These are phyloP conservation scores for Notodromas monacha DNA, from an alignment of 2,888 invertebrate species.

Conservation along the genomic window DNA sequence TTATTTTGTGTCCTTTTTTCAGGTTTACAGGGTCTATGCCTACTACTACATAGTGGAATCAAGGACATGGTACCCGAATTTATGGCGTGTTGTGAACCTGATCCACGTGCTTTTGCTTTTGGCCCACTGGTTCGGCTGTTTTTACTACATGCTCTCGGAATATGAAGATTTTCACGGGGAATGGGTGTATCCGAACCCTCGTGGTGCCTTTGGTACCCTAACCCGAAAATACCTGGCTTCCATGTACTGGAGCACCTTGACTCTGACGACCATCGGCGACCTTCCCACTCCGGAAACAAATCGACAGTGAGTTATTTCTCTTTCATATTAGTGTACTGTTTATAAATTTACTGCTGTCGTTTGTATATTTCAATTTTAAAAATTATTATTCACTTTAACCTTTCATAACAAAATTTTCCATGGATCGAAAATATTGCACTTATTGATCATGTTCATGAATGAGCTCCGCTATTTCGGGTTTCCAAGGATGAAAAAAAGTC, in stretches of 20 bases:
- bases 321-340: no score
- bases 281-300: slow-evolving; percentile 80
- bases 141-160: slow-evolving; percentile 74
- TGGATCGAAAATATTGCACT: no score
- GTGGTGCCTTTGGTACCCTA: slow-evolving; percentile 51
- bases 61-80: slow-evolving; percentile 71
- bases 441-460: no score
- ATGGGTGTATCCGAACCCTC: slow-evolving; percentile 27
- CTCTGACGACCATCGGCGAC: slow-evolving; percentile 79
- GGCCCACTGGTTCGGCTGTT: slow-evolving; percentile 92
- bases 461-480: no score
- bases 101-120: slow-evolving; percentile 74
- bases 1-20: no score
- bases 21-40: slow-evolving; percentile 48
- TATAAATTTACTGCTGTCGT: no score
- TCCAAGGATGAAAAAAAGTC: no score
- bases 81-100: slow-evolving; percentile 76
- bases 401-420: no score
- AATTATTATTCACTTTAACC: no score
- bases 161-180: slow-evolving; percentile 39
- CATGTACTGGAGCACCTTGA: slow-evolving; percentile 81
- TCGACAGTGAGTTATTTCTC: slow-evolving; percentile 45
- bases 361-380: no score
- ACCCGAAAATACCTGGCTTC: slow-evolving; percentile 76
- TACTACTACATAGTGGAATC: slow-evolving; percentile 90